Base-by-base conservation (phyloP, 2,113 vertebrate genomes). In the Emydura subglobosa region DNA sequence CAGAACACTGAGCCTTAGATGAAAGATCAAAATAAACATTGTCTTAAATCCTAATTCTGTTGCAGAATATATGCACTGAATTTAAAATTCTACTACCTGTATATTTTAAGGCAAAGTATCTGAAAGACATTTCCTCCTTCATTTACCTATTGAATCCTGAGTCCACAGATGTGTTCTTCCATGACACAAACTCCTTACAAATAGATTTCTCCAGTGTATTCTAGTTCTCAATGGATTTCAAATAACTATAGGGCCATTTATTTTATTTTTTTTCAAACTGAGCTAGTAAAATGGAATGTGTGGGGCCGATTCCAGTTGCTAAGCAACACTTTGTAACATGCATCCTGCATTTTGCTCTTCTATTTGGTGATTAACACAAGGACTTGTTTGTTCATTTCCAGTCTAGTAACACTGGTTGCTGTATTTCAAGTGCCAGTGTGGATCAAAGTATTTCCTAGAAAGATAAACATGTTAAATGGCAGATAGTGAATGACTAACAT, bases 361-460 rank as follows among this genome's bases (percentile, higher is more conserved):
- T 95, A 94, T 97, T 97, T 97, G 96, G 96, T 96, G 96, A 95
- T 92, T 96, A 93, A 74, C 82, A 91, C 87, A 96, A 89, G 92
- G 93, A 91, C 93, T 94, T 95, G 93, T 95, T 97, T 97, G 96
- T 96, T 97, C 97, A 95, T 97, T 97, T 97, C 93, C 96, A 97
- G 97, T 95, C 97, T 97, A 95, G 94, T 95, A 96, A 95, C 94
- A 83, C 54, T 83, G 96, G 96, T 96, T 97, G 93, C 97, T 96
- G 83, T 96, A 97, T 97, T 97, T 96, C 94, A 95, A 97, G 96
- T 96, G 96, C 96, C 96, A 97, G 92, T 94, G 81, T 87, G 97
- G 95, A 97, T 97, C 97, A 97, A 97, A 97, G 96, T 97, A 94
- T 97, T 97, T 97, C 96, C 96, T 97, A 96, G 97, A 97, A 97